phyloP scores from a whole-genome alignment of 2,888 invertebrate species.

The Catonia carolina region DNA sequence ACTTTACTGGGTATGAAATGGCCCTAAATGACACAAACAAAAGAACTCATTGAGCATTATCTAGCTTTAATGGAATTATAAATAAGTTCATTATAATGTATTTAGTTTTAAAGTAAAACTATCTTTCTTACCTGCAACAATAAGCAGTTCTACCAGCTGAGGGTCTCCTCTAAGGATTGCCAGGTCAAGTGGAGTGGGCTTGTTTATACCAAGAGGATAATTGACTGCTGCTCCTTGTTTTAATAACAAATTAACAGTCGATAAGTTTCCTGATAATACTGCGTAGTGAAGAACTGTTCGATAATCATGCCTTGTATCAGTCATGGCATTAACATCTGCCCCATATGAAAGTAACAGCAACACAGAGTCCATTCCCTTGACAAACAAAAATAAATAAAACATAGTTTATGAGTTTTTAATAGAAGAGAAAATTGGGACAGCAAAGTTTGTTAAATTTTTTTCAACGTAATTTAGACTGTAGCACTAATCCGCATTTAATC shows the following conservation, averaged over 20 bases:
- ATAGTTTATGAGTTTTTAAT: too few species aligned
- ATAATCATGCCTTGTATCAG: constrained; percentile 79
- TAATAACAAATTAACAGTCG: constrained; percentile 69
- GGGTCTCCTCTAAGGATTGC: constrained; percentile 78
- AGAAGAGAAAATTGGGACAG: too few species aligned
- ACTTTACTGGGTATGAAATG: too few species aligned
- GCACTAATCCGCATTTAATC: too few species aligned
- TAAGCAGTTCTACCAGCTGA: constrained; percentile 60
- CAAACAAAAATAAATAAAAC: background rate
- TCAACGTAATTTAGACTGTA: too few species aligned
- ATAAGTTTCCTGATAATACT: constrained; percentile 68
- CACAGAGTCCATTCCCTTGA: constrained; percentile 66
- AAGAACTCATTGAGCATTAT: too few species aligned
- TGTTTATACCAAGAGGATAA: constrained; percentile 53
- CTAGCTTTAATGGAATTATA: too few species aligned
- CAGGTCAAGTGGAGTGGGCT: constrained; percentile 75
- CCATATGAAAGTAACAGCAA: constrained; percentile 69
- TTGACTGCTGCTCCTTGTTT: constrained; percentile 74
- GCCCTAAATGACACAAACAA: too few species aligned
- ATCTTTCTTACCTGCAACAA: constrained; percentile 62
- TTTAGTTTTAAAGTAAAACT: too few species aligned
- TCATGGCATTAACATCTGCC: constrained; percentile 79
- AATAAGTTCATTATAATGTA: too few species aligned
- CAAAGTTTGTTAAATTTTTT: too few species aligned
- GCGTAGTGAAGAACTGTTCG: constrained; percentile 86